These are phyloP conservation scores for Eucidaris tribuloides DNA, from an alignment of 35 echinoderm and acorn worm species.

Conservation along the genomic window DNA sequence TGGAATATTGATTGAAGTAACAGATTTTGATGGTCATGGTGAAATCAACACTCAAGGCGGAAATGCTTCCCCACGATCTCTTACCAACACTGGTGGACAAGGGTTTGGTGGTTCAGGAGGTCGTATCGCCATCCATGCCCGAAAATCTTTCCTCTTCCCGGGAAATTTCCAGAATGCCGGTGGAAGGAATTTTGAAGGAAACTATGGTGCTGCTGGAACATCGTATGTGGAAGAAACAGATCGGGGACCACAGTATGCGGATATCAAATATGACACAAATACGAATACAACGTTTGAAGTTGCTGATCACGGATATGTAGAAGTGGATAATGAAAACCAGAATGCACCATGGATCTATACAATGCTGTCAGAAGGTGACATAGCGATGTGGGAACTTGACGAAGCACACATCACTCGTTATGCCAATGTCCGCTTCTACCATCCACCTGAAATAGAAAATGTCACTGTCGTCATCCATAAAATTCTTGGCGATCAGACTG, in stretches of 20 bases:
- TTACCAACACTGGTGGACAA: neutral
- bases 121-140: conserved; percentile 75
- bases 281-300: conserved; percentile 59
- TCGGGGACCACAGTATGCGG: conserved; percentile 83
- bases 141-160: conserved; percentile 60
- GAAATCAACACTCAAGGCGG: conserved; percentile 88
- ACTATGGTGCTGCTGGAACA: conserved; percentile 86
- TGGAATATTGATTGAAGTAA: conserved; percentile 71
- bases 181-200: conserved; percentile 20
- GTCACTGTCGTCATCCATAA: conserved; percentile 79
- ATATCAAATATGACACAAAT: conserved; percentile 73
- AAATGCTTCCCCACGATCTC: conserved; percentile 29
- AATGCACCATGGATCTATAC: conserved; percentile 79
- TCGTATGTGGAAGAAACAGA: conserved; percentile 79
- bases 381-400: conserved; percentile 72
- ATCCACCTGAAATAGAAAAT: conserved; percentile 50
- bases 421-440: conserved; percentile 83
- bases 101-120: conserved; percentile 89
- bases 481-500: conserved; percentile 80
- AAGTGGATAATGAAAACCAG: conserved; percentile 79
- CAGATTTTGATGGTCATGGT: conserved; percentile 85
- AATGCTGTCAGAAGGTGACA: conserved; percentile 73
- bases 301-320: conserved; percentile 66
- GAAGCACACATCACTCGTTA: conserved; percentile 77
- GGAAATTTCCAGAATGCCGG: conserved; percentile 63